phyloP scores from a whole-genome alignment of 1,140 invertebrate species.

The Bathynomus jamesi region DNA sequence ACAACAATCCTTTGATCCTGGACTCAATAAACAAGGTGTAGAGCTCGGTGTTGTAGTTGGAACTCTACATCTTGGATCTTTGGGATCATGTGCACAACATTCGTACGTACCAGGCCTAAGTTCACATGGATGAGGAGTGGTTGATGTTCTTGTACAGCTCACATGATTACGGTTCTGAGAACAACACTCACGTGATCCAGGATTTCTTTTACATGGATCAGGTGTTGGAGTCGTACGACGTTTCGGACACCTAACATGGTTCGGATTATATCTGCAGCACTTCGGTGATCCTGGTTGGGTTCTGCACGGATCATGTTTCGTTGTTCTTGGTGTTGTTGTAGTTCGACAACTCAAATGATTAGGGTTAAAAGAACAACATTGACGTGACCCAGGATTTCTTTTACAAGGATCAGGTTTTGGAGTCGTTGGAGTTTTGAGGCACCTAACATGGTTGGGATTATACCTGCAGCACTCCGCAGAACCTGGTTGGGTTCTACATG shows the following conservation, averaged over 20 bases:
- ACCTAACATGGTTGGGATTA: constrained; percentile 7
- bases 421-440: neutral
- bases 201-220: neutral
- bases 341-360: constrained; percentile 9
- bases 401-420: constrained; percentile 10
- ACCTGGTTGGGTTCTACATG: constrained; percentile 15
- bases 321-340: no score
- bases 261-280: constrained; percentile 20
- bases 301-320: constrained; percentile 11
- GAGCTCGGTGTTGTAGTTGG: constrained; percentile 3
- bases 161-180: constrained; percentile 9
- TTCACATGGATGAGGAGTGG: constrained; percentile 4
- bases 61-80: neutral
- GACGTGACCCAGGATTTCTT: neutral
- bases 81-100: neutral
- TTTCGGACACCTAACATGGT: constrained; percentile 2
- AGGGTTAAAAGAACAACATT: constrained; percentile 7
- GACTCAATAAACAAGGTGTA: constrained; percentile 10
- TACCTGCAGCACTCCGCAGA: constrained; percentile 8
- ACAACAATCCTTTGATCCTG: constrained; percentile 12
- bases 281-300: neutral
- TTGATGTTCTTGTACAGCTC: constrained; percentile 3
- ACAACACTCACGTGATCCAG: constrained; percentile 9
- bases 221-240: constrained; percentile 15
- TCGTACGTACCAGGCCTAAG: neutral